Conservation (phyloP, 2,888 invertebrate species). For the Sphinx pinastri region DNA sequence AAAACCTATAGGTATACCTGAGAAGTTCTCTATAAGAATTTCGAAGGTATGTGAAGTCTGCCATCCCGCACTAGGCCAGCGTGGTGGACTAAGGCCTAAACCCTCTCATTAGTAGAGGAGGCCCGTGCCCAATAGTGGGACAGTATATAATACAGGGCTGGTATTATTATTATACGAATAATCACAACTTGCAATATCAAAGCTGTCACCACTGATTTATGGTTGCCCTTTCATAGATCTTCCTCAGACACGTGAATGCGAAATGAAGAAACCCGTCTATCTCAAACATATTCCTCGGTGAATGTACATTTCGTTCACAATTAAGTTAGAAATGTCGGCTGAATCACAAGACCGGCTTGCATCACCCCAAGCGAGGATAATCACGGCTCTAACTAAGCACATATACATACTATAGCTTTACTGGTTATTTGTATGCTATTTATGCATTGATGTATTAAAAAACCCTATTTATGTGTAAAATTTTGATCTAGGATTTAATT, state of each 20-base stretch:
- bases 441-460: too few relatives aligned
- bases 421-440: background rate
- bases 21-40: too few relatives aligned
- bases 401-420: conserved; percentile 13
- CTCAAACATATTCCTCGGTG: conserved; percentile 20
- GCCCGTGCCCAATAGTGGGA: too few relatives aligned
- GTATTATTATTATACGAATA: too few relatives aligned
- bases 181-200: background rate
- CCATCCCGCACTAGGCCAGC: too few relatives aligned
- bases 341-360: conserved; percentile 25
- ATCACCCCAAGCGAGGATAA: background rate
- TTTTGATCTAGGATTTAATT: background rate
- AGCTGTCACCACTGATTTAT: background rate
- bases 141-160: too few relatives aligned
- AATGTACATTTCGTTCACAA: conserved; percentile 25
- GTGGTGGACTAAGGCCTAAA: too few relatives aligned
- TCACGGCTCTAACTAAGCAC: conserved; percentile 15
- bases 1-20: too few relatives aligned
- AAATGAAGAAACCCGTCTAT: conserved; percentile 19
- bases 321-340: conserved; percentile 27
- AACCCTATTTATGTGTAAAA: background rate
- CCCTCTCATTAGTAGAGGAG: too few relatives aligned
- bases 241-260: conserved; percentile 20
- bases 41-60: too few relatives aligned
- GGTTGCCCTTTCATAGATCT: too few relatives aligned